A percentile compares a stretch with the other conserved stretches of the same genome.
Conservation (phyloP, 2,888 invertebrate genomes). For the Liopterus haemorrhoidalis region DNA sequence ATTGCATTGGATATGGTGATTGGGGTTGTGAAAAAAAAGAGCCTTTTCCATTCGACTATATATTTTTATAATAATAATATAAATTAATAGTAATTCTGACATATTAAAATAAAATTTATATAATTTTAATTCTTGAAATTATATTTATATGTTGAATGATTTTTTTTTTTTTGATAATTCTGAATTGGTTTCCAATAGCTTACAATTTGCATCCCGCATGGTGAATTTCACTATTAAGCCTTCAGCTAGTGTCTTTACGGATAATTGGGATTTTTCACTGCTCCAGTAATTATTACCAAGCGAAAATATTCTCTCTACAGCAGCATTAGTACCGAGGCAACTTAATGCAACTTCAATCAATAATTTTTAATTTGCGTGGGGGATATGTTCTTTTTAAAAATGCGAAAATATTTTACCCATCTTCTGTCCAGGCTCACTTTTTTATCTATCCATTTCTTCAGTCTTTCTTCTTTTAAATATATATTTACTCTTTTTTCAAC, state of each 20-base stretch:
- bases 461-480: conserved; percentile 26
- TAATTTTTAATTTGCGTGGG: conserved; percentile 31
- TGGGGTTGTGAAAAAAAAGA: neutral
- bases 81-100: neutral
- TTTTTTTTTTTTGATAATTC: conserved; percentile 26
- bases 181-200: conserved; percentile 28
- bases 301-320: conserved; percentile 25
- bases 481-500: conserved; percentile 24
- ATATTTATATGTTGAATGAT: neutral
- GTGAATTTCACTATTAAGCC: conserved; percentile 27
- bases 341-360: conserved; percentile 30
- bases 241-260: conserved; percentile 26
- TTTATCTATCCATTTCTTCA: conserved; percentile 29
- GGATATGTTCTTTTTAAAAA: conserved; percentile 29
- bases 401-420: conserved; percentile 26
- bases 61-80: neutral
- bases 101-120: neutral
- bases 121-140: neutral
- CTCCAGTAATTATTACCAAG: conserved; percentile 24
- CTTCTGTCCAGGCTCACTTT: conserved; percentile 29
- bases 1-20: neutral
- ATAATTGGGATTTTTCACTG: conserved; percentile 25
- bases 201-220: conserved; percentile 26
- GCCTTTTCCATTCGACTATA: neutral
- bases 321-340: conserved; percentile 30